These are phyloP conservation scores for Pristionchus fissidentatus DNA, from an alignment of 2,888 invertebrate species.

Conservation along the genomic window DNA sequence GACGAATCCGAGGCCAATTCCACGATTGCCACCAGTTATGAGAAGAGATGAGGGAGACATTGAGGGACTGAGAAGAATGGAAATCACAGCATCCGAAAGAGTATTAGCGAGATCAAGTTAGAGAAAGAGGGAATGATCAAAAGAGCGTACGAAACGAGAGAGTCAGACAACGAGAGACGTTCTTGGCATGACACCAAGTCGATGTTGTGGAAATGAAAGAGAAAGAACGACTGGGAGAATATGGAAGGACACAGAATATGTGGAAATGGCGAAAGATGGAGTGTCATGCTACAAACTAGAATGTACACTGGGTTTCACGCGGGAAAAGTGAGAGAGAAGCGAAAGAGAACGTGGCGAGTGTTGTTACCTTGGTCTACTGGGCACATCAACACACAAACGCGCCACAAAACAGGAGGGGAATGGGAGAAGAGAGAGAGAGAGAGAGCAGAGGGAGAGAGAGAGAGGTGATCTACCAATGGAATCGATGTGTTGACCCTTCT, in stretches of 20 bases:
- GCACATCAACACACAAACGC: background rate
- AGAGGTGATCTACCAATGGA: too few species aligned
- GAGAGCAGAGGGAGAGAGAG: background rate
- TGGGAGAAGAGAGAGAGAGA: background rate
- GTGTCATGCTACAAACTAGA: background rate
- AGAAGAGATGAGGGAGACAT: slow-evolving; percentile 48
- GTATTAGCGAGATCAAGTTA: background rate
- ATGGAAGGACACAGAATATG: background rate
- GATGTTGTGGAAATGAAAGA: background rate
- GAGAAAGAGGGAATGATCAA: slow-evolving; percentile 8
- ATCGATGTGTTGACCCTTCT: background rate
- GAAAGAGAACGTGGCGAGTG: background rate
- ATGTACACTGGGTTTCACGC: background rate
- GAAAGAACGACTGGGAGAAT: background rate
- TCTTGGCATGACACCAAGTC: background rate
- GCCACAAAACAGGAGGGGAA: background rate
- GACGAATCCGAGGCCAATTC: slow-evolving; percentile 58
- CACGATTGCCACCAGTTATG: slow-evolving; percentile 59
- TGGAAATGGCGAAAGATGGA: background rate
- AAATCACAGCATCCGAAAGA: too few species aligned
- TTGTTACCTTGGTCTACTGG: background rate
- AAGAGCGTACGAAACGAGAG: background rate
- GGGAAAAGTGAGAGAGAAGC: background rate
- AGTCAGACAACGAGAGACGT: too few species aligned
- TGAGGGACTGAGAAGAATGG: background rate